Evolutionary conservation across 2,888 invertebrate genomes (phyloP).

Genomic region (Pinctada fucata): DNA sequence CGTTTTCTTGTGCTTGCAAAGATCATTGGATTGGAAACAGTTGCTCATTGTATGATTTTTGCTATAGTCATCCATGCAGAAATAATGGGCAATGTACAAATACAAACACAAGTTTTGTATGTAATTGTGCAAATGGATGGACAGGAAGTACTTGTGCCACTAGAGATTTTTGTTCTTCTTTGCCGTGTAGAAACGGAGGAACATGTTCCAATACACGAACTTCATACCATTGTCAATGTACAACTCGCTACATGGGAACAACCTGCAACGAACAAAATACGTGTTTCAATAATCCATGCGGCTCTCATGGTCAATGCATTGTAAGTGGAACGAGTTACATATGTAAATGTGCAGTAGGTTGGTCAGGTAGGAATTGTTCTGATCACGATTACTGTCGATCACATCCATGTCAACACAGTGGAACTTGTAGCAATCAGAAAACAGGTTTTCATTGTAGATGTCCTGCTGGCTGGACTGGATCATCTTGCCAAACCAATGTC

Average conservation of each 20-base stretch:
- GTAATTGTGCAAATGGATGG: conserved; percentile 14
- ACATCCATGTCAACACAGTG: neutral
- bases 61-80: conserved; percentile 1
- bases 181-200: too few species aligned
- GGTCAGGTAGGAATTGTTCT: conserved; percentile 2
- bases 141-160: conserved; percentile 12
- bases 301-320: neutral
- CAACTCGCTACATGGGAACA: too few species aligned
- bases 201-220: too few species aligned
- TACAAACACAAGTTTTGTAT: neutral
- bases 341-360: neutral
- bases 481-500: conserved; percentile 14
- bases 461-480: conserved; percentile 13
- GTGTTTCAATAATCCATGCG: neutral
- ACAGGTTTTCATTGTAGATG: conserved; percentile 13
- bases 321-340: neutral
- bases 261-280: neutral
- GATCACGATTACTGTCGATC: neutral
- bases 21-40: neutral
- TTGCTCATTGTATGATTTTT: neutral
- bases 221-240: too few species aligned
- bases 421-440: neutral
- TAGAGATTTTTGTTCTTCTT: too few species aligned
- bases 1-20: neutral
- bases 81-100: neutral